Base-by-base conservation (phyloP, 2,797 vertebrate genomes). In the Carduelis carduelis region DNA sequence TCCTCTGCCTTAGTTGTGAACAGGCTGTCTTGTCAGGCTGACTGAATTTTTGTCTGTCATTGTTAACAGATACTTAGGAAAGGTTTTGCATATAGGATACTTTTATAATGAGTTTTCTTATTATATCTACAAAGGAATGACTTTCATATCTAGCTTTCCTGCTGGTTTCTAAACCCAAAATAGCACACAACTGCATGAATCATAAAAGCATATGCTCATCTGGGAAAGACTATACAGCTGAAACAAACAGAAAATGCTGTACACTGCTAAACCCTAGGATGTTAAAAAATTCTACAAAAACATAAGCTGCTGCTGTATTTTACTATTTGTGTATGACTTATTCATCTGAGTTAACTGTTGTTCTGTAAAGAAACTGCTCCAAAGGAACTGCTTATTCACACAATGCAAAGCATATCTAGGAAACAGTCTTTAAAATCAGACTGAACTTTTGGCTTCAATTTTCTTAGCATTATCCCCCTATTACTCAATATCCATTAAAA, bases 161-260 rank as follows among this genome's bases (percentile, higher is more conserved):
- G 89, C 83, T 94, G 86, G 19, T 86, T 96, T 88, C 69, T 46
- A 78, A 61, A 90, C 59, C 80, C 78, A 74, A 96, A 97, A 96
- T 70, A 97, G 95, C 86, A 93, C 61, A 72, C 61, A 96, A 90
- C 14, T 90, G 87, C 39, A 94, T 83, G 86, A 95, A 94, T 95
- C 92, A 95, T 72, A 85, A 90, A 92, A 94, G 65, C 78, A 81
- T 77, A 65, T 56, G 43, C 65, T 92, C 94, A 56, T 56, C 61
- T 83, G 79, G 76, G 79, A 78, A 85, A 95, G 37, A 75, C 35
- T 57, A 21, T 26, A 30, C 76, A 93, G 86, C 79, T 95, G 87
- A 96, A 96, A 90, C 68, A 89, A 93, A 86, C 32, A 87, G 59
- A 93, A 93, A 91, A 71, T 60, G n/a, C 53, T 86, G 60, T 53